phyloP scores from a whole-genome alignment of 2,113 vertebrate species.

The Eleginops maclovinus region DNA sequence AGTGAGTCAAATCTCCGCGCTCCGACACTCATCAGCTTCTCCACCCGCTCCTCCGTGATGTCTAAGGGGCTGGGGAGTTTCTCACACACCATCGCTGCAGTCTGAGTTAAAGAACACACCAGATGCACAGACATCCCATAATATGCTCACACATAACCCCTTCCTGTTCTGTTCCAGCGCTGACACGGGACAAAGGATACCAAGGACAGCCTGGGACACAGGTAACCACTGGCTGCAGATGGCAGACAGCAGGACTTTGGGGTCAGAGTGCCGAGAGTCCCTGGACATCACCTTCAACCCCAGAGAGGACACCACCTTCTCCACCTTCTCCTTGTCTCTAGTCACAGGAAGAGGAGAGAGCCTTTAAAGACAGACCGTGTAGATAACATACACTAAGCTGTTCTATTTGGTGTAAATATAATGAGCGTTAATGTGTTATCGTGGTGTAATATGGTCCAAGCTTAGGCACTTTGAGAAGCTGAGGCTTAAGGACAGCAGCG shows the following conservation, averaged over 20 bases:
- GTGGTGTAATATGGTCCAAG: not conserved
- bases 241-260: conserved; percentile 93
- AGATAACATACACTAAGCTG: not conserved
- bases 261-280: conserved; percentile 91
- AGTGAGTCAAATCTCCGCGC: conserved; percentile 89
- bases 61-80: conserved; percentile 94
- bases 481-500: not conserved
- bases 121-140: not conserved
- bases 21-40: conserved; percentile 91
- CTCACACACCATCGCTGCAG: conserved; percentile 92
- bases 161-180: too few species aligned
- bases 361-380: not conserved
- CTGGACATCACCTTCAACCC: conserved; percentile 89
- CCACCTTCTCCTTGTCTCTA: conserved; percentile 95
- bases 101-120: conserved; percentile 42
- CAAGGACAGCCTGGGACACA: conserved; percentile 91
- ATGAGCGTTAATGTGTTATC: not conserved
- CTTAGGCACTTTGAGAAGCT: not conserved
- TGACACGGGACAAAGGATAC: conserved; percentile 86
- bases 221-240: conserved; percentile 97
- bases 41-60: conserved; percentile 89
- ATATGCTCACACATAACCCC: not conserved
- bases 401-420: not conserved
- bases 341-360: not conserved
- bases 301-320: conserved; percentile 92